Evolutionary conservation across 2,888 invertebrate species (phyloP).

Genomic region (Megastigmus dorsalis): DNA sequence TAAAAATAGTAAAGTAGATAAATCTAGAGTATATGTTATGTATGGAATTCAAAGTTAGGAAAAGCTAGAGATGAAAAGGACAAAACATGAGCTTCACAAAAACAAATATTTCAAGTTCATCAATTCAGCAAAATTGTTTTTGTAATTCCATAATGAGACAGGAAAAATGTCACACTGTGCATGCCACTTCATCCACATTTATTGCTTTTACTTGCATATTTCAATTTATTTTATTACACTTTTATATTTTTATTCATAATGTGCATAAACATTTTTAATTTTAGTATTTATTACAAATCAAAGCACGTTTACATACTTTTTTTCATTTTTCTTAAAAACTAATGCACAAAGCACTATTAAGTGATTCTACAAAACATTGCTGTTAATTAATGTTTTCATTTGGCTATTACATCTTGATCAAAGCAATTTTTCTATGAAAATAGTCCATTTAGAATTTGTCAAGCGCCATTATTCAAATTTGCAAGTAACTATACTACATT

Average conservation of each 20-base stretch:
- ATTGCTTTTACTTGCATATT: slow-evolving; percentile 36
- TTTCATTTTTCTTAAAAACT: slow-evolving; percentile 9
- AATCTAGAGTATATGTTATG: slow-evolving; percentile 19
- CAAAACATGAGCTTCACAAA: slow-evolving; percentile 49
- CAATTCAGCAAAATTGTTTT: background rate
- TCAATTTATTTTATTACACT: slow-evolving; percentile 17
- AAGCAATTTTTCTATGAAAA: background rate
- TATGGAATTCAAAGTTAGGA: slow-evolving; percentile 14
- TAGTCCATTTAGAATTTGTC: background rate
- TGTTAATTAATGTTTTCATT: slow-evolving; percentile 29
- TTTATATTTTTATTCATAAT: slow-evolving; percentile 12
- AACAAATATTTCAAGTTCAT: background rate
- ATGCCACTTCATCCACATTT: slow-evolving; percentile 39
- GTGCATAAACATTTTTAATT: slow-evolving; percentile 4
- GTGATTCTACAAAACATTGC: slow-evolving; percentile 24
- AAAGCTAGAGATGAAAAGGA: slow-evolving; percentile 32
- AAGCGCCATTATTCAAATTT: background rate
- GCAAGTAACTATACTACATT: background rate
- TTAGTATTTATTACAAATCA: background rate
- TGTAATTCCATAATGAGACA: slow-evolving; percentile 3
- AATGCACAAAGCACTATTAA: slow-evolving; percentile 35
- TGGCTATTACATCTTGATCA: slow-evolving; percentile 15
- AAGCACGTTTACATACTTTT: slow-evolving; percentile 13
- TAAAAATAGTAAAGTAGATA: slow-evolving; percentile 27
- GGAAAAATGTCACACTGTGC: slow-evolving; percentile 37